Evolutionary conservation across 2,888 invertebrate species (phyloP), one percentile per base, ranked within the genome.

Genomic region (Leptinotarsa peninsularis): DNA sequence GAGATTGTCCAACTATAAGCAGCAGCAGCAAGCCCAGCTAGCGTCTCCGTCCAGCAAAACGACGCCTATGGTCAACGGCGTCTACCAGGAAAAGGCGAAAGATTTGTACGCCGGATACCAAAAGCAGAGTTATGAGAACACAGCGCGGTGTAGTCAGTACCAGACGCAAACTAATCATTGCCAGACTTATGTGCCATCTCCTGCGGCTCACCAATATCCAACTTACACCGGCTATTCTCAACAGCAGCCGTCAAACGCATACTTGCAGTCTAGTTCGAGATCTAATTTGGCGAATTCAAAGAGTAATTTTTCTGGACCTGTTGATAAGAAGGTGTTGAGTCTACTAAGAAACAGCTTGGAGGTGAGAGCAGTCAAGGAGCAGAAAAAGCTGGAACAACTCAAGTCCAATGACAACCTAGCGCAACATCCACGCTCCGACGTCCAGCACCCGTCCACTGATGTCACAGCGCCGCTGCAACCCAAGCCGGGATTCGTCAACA

Each of bases 301-400:
- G 71, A 84, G 82, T 72, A 83, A 83, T 73, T 67, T 82, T 76
- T 89, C 89, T 60, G 87, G 90, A 43, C 92, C 92, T 52, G 92
- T 92, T n/a, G 92, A 94, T 84, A 93, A 93, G 85, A 90, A 92
- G 78, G 93, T 94, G n/a, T 88, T 94, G 77, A 93, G 92, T 84
- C 91, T 94, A 83, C 87, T 94, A 71, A 89, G 94, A 83, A 93
- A 92, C 82, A 94, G 93, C 86, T 89, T 94, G 82, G 94, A 94
- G 88, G 92, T 91, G 68, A 93, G 92, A 82, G 94, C 94, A 88
- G 92, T 91, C 4, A 76, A 76, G 73, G 89, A 90, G 27, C 86
- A 89, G 76, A 91, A 90, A 84, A 88, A 90, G 81, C 84, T 88
- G 56, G 90, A 90, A 82, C 87, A 86, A 77, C 83, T 82, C 33